A percentile compares a stretch with the other conserved stretches of the same genome.
phyloP scores from a whole-genome alignment of 2,888 invertebrate species.

The Calameuta pallipes region DNA sequence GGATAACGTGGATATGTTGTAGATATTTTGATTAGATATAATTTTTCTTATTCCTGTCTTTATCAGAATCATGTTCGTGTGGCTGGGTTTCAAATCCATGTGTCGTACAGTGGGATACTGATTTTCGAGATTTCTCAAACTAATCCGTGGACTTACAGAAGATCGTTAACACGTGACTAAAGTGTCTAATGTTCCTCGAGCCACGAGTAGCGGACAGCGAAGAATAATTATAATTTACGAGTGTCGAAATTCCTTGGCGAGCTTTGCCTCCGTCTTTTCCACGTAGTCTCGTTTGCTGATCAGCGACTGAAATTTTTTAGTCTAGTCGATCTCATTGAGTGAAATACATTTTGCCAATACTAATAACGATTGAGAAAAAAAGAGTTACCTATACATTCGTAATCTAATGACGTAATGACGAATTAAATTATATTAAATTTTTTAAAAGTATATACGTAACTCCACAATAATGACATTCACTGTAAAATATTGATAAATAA shows the following conservation, averaged over 20 bases:
- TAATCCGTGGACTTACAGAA: neutral
- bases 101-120: neutral
- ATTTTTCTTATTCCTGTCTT: neutral
- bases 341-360: neutral
- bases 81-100: neutral
- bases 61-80: neutral
- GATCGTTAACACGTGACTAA: neutral
- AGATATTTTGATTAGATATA: neutral
- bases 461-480: neutral
- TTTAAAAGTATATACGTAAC: too few species aligned
- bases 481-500: neutral
- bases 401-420: neutral
- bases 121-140: neutral
- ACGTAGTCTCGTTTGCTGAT: neutral
- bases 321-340: neutral
- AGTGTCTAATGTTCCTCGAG: neutral
- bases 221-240: conserved; percentile 9
- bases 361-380: neutral
- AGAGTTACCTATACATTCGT: neutral
- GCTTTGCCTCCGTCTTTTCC: neutral
- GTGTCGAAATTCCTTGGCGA: conserved; percentile 1
- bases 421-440: neutral
- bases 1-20: neutral
- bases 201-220: conserved; percentile 1
- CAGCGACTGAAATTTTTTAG: neutral